Evolutionary conservation across 2,113 vertebrate genomes (phyloP).

Genomic region (Hippocampus guttulatus): DNA sequence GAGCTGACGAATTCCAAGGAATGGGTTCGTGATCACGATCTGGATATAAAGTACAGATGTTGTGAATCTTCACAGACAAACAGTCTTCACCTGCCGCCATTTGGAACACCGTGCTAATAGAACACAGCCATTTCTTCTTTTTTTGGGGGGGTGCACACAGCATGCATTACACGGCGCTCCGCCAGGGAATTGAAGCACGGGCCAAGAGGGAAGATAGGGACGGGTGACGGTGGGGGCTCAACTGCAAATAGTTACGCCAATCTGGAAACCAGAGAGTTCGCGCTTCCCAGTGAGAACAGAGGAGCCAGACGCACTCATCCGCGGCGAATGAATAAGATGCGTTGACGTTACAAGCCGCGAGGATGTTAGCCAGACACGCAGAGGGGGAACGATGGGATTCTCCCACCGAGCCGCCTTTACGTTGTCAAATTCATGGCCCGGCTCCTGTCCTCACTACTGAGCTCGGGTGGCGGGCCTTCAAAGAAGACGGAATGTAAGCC

Average conservation of each 20-base stretch:
- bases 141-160: slow-evolving; percentile 13
- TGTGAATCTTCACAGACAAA: slow-evolving; percentile 16
- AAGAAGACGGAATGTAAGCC: slow-evolving; percentile 37
- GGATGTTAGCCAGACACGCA: slow-evolving; percentile 21
- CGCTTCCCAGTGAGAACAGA: slow-evolving; percentile 20
- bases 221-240: slow-evolving; percentile 41
- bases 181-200: neutral
- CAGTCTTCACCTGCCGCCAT: slow-evolving; percentile 20
- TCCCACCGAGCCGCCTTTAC: slow-evolving; percentile 35
- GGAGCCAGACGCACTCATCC: slow-evolving; percentile 33
- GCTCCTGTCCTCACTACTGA: slow-evolving; percentile 19
- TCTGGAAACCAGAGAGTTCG: slow-evolving; percentile 51
- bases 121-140: neutral
- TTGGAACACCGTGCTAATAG: neutral
- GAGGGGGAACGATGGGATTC: slow-evolving; percentile 16
- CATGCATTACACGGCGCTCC: slow-evolving; percentile 20
- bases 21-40: neutral
- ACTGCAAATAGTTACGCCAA: slow-evolving; percentile 63
- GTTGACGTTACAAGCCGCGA: slow-evolving; percentile 15
- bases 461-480: slow-evolving; percentile 46
- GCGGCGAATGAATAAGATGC: slow-evolving; percentile 46
- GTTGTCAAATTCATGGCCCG: slow-evolving; percentile 32
- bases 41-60: slow-evolving; percentile 58
- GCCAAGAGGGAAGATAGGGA: slow-evolving; percentile 11
- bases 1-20: slow-evolving; percentile 22